These are phyloP conservation scores for Drosophila virilis DNA, from an alignment of 1,140 invertebrate genomes.

Conservation along the genomic window DNA sequence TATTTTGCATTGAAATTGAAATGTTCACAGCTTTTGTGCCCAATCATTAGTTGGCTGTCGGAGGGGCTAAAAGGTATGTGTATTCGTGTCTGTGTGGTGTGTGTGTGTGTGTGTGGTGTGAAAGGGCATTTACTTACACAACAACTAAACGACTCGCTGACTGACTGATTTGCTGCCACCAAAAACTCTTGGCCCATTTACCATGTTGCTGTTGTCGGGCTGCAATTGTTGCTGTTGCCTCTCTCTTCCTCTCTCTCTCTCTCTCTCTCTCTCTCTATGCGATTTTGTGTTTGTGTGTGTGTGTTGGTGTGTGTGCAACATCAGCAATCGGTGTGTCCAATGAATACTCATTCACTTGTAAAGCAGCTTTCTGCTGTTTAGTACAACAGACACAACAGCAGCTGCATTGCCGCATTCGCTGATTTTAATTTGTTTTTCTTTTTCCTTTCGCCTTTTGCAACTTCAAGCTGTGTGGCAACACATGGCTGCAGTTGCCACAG, in stretches of 20 bases:
- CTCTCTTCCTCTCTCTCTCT: neutral
- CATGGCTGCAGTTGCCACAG: too few relatives aligned
- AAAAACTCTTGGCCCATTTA: neutral
- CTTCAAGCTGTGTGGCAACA: too few relatives aligned
- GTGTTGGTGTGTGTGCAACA: neutral
- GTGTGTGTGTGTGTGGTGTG: conserved; percentile 5
- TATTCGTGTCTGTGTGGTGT: neutral
- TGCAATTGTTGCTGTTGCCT: neutral
- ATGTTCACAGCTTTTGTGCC: conserved; percentile 58
- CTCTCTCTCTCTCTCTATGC: neutral
- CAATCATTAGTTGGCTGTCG: conserved; percentile 24
- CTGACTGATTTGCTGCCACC: neutral
- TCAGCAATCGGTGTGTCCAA: neutral
- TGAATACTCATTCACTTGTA: conserved; percentile 22
- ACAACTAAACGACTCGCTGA: conserved; percentile 10
- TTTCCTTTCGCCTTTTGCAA: neutral
- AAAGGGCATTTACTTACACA: neutral
- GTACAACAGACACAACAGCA: neutral
- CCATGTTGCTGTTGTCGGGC: neutral
- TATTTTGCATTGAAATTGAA: conserved; percentile 79
- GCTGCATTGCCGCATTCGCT: too few relatives aligned
- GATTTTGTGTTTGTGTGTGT: neutral
- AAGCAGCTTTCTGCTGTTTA: neutral
- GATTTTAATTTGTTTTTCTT: neutral
- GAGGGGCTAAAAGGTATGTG: conserved; percentile 1